These are phyloP conservation scores for Harpegnathos saltator DNA, from an alignment of 1,140 invertebrate genomes.

Conservation along the genomic window DNA sequence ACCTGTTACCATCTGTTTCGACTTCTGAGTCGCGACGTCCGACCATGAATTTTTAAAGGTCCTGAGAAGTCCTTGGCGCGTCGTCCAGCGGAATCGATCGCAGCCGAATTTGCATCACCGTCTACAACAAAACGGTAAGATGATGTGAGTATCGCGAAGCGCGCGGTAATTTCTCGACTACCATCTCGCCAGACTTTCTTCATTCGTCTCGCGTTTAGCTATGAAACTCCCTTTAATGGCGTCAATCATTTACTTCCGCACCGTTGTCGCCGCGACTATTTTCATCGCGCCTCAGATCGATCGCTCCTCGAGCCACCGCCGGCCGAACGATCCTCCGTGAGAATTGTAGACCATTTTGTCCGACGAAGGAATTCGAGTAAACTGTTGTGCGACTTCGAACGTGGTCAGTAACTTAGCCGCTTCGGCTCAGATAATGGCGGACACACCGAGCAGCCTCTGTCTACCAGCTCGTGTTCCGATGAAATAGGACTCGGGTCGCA, in stretches of 20 bases:
- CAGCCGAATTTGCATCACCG: too few relatives aligned
- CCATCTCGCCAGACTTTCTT: not conserved
- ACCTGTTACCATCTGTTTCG: conserved; percentile 37
- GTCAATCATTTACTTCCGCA: not conserved
- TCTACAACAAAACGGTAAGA: not conserved
- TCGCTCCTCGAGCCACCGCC: too few relatives aligned
- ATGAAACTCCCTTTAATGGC: not conserved
- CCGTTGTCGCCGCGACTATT: not conserved
- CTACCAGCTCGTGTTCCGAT: conserved; percentile 68
- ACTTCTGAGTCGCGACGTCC: not conserved
- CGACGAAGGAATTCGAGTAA: conserved; percentile 29
- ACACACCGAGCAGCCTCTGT: conserved; percentile 59
- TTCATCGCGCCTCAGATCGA: not conserved
- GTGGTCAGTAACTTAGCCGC: conserved; percentile 51
- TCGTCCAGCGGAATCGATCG: not conserved
- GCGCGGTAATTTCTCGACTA: not conserved
- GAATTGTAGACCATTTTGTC: not conserved
- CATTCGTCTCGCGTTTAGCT: not conserved
- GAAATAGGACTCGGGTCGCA: conserved; percentile 66
- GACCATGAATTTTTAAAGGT: conserved; percentile 11
- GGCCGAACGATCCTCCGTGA: not conserved
- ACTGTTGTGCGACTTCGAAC: conserved; percentile 45
- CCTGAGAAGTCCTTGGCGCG: not conserved
- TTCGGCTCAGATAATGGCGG: conserved; percentile 74
- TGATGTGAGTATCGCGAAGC: not conserved